A percentile compares a stretch with the other conserved stretches of the same genome.
Conservation (phyloP, 2,888 invertebrate genomes). For the Xylophagus ater region DNA sequence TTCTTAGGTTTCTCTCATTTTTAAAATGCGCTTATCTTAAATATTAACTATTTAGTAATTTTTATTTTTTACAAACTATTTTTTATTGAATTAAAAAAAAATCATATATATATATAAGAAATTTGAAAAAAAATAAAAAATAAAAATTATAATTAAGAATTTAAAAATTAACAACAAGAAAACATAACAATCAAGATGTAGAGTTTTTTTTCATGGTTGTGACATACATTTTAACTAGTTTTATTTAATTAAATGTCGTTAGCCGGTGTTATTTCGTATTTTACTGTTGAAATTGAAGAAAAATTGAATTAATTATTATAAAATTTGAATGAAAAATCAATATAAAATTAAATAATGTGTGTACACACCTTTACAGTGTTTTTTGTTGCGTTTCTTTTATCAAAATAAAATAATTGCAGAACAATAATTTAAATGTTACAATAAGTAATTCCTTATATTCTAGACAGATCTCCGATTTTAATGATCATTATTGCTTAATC, state of each 20-base stretch:
- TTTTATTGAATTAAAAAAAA: slow-evolving; percentile 3
- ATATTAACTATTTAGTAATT: no score
- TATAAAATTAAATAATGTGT: slow-evolving; percentile 5
- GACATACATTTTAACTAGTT: no score
- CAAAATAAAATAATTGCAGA: background rate
- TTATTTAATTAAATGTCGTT: no score
- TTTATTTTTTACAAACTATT: slow-evolving; percentile 10
- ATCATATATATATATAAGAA: slow-evolving; percentile 3
- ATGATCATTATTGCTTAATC: no score
- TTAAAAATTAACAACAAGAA: slow-evolving; percentile 7
- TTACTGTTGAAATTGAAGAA: slow-evolving; percentile 8
- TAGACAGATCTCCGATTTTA: no score
- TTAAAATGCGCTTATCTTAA: slow-evolving; percentile 7
- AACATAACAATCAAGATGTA: slow-evolving; percentile 5
- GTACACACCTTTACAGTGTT: slow-evolving; percentile 1
- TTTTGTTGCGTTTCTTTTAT: slow-evolving; percentile 1
- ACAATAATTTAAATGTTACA: no score
- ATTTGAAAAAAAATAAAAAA: slow-evolving; percentile 1
- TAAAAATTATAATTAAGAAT: slow-evolving; percentile 8
- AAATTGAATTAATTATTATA: slow-evolving; percentile 2
- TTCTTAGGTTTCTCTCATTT: slow-evolving; percentile 5
- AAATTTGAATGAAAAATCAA: background rate
- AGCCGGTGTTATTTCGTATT: no score
- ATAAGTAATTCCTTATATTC: no score
- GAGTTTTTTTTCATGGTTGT: slow-evolving; percentile 14